Evolutionary conservation across 2,797 vertebrate genomes (phyloP).

Genomic region (Perodicticus potto): DNA sequence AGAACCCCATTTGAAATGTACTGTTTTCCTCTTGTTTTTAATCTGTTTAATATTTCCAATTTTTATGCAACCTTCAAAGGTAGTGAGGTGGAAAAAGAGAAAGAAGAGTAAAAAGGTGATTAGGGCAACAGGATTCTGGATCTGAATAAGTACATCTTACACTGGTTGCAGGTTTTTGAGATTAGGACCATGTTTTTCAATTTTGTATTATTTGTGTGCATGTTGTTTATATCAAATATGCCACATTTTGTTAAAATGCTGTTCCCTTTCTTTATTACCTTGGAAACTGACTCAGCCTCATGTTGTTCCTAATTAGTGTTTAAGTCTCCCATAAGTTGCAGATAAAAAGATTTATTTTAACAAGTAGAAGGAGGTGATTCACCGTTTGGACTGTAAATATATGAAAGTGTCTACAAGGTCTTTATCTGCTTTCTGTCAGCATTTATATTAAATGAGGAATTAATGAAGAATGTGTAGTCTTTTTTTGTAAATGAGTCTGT

Average conservation of each 20-base stretch:
- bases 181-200: conserved; percentile 13
- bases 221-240: conserved; percentile 78
- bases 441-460: conserved; percentile 96
- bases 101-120: conserved; percentile 50
- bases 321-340: conserved; percentile 82
- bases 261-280: conserved; percentile 69
- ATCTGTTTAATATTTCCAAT: conserved; percentile 57
- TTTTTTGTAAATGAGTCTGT: conserved; percentile 64
- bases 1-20: conserved; percentile 45
- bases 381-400: conserved; percentile 86
- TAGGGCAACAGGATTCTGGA: conserved; percentile 49
- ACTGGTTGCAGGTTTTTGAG: conserved; percentile 65
- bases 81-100: background rate
- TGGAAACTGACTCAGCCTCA: conserved; percentile 80
- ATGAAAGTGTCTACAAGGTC: conserved; percentile 84
- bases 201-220: conserved; percentile 72
- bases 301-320: conserved; percentile 76
- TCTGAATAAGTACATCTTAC: conserved; percentile 43
- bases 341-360: conserved; percentile 80
- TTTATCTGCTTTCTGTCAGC: conserved; percentile 91
- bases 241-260: conserved; percentile 76
- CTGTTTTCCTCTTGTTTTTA: conserved; percentile 37
- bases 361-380: conserved; percentile 78
- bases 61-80: conserved; percentile 44
- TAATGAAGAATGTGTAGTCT: conserved; percentile 79